Conservation (phyloP, 1,140 invertebrate genomes). For the Anastrepha ludens region DNA sequence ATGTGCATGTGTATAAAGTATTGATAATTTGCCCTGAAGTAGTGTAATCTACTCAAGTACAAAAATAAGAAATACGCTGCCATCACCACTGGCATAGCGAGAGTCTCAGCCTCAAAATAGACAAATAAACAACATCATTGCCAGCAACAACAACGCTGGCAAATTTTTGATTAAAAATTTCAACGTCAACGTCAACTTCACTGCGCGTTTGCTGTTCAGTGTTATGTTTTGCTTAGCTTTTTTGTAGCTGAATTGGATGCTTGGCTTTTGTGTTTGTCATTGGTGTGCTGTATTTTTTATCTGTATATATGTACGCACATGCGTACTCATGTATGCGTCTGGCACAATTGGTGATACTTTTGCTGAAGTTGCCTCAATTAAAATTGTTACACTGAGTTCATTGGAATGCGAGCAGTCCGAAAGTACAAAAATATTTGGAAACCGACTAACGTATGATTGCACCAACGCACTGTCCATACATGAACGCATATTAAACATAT, state of each 20-base stretch:
- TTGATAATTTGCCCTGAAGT: neutral
- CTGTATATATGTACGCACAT: neutral
- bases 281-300: neutral
- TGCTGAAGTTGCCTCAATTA: slow-evolving; percentile 29
- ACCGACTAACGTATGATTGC: too few species aligned
- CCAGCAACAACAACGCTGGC: neutral
- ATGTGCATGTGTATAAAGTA: neutral
- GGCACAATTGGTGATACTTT: neutral
- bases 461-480: too few species aligned
- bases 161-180: slow-evolving; percentile 20
- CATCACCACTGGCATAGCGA: neutral
- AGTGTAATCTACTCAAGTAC: neutral
- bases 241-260: neutral
- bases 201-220: neutral
- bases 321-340: neutral
- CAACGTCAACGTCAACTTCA: neutral
- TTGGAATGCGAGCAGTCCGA: neutral
- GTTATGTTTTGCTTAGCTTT: neutral
- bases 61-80: neutral
- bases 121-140: neutral
- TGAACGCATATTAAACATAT: too few species aligned
- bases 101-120: neutral
- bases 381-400: neutral
- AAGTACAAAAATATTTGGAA: neutral
- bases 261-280: neutral